Evolutionary conservation across 1,140 invertebrate genomes (phyloP).

Genomic region (Drosophila jambulina): DNA sequence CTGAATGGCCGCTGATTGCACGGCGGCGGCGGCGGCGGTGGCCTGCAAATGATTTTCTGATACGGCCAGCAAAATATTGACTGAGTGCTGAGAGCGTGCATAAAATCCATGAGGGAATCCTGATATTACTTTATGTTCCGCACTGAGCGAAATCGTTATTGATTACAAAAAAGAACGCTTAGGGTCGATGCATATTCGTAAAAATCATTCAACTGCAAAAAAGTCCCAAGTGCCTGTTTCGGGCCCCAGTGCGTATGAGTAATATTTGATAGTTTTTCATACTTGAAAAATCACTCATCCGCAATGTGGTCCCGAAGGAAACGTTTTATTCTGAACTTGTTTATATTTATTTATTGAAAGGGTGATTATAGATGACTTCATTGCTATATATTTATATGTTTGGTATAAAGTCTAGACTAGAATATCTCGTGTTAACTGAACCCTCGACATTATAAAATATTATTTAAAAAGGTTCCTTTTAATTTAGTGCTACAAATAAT

Average conservation of each 20-base stretch:
- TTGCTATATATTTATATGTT: background rate
- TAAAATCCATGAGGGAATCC: slow-evolving; percentile 19
- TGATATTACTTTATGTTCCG: background rate
- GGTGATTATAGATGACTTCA: background rate
- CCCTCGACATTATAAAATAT: too few relatives aligned
- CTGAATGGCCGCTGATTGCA: slow-evolving; percentile 70
- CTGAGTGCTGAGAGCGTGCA: slow-evolving; percentile 21
- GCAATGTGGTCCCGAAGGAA: background rate
- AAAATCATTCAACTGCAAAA: slow-evolving; percentile 3
- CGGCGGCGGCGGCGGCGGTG: background rate
- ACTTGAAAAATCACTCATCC: slow-evolving; percentile 22
- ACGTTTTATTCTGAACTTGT: background rate
- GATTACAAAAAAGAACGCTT: background rate
- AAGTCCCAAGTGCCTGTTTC: background rate
- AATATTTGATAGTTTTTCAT: slow-evolving; percentile 11
- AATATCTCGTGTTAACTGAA: too few relatives aligned
- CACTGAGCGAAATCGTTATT: slow-evolving; percentile 21
- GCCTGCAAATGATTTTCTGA: slow-evolving; percentile 31
- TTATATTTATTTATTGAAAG: background rate
- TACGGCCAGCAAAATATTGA: slow-evolving; percentile 33
- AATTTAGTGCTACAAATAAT: background rate
- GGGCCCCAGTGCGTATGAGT: slow-evolving; percentile 17
- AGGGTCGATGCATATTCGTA: background rate
- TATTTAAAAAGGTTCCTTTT: too few relatives aligned
- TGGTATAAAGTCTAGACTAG: too few relatives aligned